Percentiles rank a stretch among this genome's conserved stretches.
Conservation (phyloP, 2,797 vertebrate species). For the Varecia variegata region DNA sequence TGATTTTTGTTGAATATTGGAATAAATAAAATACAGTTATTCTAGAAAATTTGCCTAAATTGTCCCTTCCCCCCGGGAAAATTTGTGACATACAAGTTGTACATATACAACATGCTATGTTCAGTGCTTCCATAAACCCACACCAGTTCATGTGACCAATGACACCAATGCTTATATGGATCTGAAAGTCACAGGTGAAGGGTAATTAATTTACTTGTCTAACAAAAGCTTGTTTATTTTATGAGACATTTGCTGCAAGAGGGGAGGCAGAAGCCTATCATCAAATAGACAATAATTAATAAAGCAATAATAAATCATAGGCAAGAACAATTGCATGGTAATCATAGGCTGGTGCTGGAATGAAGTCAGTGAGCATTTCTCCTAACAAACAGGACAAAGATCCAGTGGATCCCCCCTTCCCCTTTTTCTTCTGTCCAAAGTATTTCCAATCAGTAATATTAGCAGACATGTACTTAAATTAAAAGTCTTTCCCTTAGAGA, state of each 20-base stretch:
- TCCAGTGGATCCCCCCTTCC: fast-evolving
- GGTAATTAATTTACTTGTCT: neutral
- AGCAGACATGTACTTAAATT: neutral
- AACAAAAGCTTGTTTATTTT: neutral
- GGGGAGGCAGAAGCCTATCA: neutral
- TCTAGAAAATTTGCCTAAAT: neutral
- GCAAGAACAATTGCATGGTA: neutral
- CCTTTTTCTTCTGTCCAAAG: neutral
- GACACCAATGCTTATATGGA: neutral
- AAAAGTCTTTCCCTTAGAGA: neutral
- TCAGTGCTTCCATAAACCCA: neutral
- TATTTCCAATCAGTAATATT: neutral
- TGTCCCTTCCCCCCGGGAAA: neutral
- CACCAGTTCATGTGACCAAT: neutral
- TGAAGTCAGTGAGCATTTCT: neutral
- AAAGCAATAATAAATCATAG: neutral
- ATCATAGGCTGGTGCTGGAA: neutral
- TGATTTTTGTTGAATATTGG: neutral
- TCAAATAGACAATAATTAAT: neutral
- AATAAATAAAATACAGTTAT: neutral
- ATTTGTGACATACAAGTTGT: neutral
- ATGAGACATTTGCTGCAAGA: neutral
- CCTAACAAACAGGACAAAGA: neutral
- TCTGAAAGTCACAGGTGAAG: neutral
- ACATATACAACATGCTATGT: neutral